Percentiles rank a stretch among this genome's conserved stretches.
These are phyloP conservation scores for Portunus trituberculatus DNA, from an alignment of 1,140 invertebrate species.

Conservation along the genomic window DNA sequence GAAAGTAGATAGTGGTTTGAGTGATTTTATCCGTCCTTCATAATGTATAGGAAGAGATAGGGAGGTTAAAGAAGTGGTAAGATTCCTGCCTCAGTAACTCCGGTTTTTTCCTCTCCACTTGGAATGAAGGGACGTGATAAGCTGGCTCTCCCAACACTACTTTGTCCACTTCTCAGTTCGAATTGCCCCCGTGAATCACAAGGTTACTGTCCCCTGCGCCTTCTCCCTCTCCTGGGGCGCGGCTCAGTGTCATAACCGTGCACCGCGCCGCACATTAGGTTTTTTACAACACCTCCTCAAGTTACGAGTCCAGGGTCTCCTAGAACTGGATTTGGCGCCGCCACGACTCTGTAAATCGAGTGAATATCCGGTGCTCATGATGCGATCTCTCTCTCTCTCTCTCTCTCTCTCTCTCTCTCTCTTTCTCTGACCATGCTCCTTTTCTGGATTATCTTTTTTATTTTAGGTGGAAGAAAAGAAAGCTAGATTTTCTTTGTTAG, in stretches of 20 bases:
- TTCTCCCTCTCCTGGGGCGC: neutral
- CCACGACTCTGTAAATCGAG: neutral
- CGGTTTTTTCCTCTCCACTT: neutral
- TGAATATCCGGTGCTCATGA: neutral
- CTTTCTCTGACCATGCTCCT: neutral
- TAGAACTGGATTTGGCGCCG: neutral
- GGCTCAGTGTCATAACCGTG: neutral
- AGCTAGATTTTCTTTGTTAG: too few relatives aligned
- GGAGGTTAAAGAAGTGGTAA: neutral
- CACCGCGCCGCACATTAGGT: neutral
- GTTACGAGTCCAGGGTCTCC: neutral
- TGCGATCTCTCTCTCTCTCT: neutral
- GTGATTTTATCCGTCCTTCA: too few relatives aligned
- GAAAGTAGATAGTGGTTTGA: neutral
- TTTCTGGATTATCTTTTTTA: too few relatives aligned
- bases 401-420: slow-evolving; percentile 20
- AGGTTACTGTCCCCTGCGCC: neutral
- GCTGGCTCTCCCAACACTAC: neutral
- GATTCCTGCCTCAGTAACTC: neutral
- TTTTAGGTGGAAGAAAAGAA: too few relatives aligned
- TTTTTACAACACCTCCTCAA: slow-evolving; percentile 1
- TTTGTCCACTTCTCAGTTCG: neutral
- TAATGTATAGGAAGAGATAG: neutral
- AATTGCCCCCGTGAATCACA: neutral
- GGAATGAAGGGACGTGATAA: neutral